A percentile compares a stretch with the other conserved stretches of the same genome.
These are phyloP conservation scores for Lithosia quadra DNA, from an alignment of 2,888 invertebrate genomes.

Conservation along the genomic window DNA sequence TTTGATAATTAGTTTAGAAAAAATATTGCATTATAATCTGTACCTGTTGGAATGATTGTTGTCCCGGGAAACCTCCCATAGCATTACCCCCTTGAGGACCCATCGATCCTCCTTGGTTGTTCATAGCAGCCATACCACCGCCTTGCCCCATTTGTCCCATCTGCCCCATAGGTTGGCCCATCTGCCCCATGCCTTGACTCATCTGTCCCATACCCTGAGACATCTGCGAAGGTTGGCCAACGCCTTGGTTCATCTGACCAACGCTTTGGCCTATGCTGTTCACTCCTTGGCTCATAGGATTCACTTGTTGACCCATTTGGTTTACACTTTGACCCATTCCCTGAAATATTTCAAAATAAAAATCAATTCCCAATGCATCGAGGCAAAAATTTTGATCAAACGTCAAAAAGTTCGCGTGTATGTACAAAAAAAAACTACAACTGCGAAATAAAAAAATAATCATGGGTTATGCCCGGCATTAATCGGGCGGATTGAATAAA, in stretches of 20 bases:
- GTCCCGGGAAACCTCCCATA: conserved; percentile 85
- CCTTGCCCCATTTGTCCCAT: conserved; percentile 85
- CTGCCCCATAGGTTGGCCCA: conserved; percentile 85
- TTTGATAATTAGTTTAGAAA: too few relatives aligned
- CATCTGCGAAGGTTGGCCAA: conserved; percentile 80
- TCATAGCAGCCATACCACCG: conserved; percentile 80
- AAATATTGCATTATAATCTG: conserved; percentile 45
- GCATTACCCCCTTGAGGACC: conserved; percentile 82
- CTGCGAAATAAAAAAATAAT: too few relatives aligned
- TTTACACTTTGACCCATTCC: conserved; percentile 82
- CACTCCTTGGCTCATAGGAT: conserved; percentile 81
- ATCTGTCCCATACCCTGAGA: conserved; percentile 80
- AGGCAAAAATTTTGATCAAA: not conserved
- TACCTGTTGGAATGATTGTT: conserved; percentile 84
- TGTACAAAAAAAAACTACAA: not conserved
- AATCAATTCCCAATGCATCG: not conserved
- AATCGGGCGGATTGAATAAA: too few relatives aligned
- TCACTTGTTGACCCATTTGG: conserved; percentile 84
- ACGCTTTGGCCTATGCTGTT: conserved; percentile 80
- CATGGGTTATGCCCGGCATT: too few relatives aligned
- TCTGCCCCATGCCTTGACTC: conserved; percentile 80
- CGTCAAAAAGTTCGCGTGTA: too few relatives aligned
- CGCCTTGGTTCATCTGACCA: conserved; percentile 82
- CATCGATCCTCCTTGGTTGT: conserved; percentile 82
- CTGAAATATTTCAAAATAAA: conserved; percentile 55